Evolutionary conservation across 1,140 invertebrate genomes (phyloP).

Genomic region (Drosophila melanogaster): Release_6_plus_ISO1_MT NT_033779.5:13139501-13140000

Average conservation of each 20-base stretch:
- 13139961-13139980: slow-evolving; percentile 18
- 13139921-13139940: slow-evolving; percentile 55
- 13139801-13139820: slow-evolving; percentile 1
- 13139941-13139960: slow-evolving; percentile 68
- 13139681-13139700: slow-evolving; percentile 6
- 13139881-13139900: slow-evolving; percentile 35
- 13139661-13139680: slow-evolving; percentile 44
- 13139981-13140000: slow-evolving; percentile 81
- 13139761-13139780: slow-evolving; percentile 63
- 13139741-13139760: slow-evolving; percentile 58
- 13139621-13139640: slow-evolving; percentile 40
- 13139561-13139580: slow-evolving; percentile 49
- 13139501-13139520: not conserved
- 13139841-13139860: slow-evolving; percentile 57
- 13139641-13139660: slow-evolving; percentile 38
- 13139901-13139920: slow-evolving; percentile 56
- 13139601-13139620: slow-evolving; percentile 38
- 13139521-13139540: slow-evolving; percentile 12
- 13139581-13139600: slow-evolving; percentile 45
- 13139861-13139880: slow-evolving; percentile 52
- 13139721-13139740: slow-evolving; percentile 24
- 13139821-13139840: slow-evolving; percentile 25
- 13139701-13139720: slow-evolving; percentile 43
- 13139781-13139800: slow-evolving; percentile 49
- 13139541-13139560: slow-evolving; percentile 25